Conservation (phyloP, 2,797 vertebrate species). For the Acridotheres tristis region DNA sequence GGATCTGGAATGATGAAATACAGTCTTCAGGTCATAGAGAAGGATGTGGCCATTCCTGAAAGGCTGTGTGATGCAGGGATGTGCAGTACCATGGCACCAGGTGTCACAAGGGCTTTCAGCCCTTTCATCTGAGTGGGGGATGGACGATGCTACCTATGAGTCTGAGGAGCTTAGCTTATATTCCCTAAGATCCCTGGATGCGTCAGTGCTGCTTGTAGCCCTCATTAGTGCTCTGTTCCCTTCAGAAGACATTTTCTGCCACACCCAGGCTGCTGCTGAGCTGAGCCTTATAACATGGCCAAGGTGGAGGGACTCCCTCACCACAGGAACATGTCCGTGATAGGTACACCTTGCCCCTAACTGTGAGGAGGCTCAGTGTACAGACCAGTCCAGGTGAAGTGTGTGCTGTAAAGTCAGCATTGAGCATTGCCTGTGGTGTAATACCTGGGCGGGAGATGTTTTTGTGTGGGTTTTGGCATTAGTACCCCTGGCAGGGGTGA, state of each 20-base stretch:
- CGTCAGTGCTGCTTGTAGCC: neutral
- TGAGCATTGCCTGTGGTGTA: neutral
- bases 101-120: neutral
- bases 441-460: neutral
- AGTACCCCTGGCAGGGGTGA: neutral
- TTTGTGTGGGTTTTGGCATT: neutral
- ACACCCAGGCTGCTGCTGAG: neutral
- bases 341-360: neutral
- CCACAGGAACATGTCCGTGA: neutral
- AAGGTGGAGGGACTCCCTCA: neutral
- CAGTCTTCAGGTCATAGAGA: neutral
- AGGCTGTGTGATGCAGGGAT: neutral
- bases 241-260: neutral
- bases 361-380: neutral
- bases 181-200: neutral
- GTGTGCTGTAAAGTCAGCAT: neutral
- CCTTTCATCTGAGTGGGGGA: rapidly evolving
- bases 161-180: neutral
- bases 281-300: neutral
- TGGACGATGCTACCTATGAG: neutral
- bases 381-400: neutral
- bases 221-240: neutral
- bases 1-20: neutral
- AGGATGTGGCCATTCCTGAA: neutral
- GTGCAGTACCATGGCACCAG: neutral